Percentiles rank a stretch among this genome's conserved stretches.
Conservation (phyloP, 2,888 invertebrate genomes). For the Oscheius sp. region DNA sequence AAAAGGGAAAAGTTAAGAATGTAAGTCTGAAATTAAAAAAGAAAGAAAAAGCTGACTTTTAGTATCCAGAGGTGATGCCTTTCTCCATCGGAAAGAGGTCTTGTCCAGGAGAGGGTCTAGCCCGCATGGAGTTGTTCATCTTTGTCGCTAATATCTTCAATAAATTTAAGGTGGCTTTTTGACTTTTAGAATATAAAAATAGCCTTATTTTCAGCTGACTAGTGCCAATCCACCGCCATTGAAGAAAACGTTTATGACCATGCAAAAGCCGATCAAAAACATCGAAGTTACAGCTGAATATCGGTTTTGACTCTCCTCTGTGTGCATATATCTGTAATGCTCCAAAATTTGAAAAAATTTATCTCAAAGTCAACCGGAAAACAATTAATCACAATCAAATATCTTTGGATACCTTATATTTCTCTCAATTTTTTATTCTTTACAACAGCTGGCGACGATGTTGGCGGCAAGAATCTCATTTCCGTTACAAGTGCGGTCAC, state of each 20-base stretch:
- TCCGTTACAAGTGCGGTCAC: constrained; percentile 94
- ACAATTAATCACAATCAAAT: too few species aligned
- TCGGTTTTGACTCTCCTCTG: too few species aligned
- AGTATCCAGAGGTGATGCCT: constrained; percentile 23
- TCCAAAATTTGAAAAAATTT: too few species aligned
- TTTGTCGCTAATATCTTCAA: constrained; percentile 38
- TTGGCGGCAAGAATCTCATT: constrained; percentile 89
- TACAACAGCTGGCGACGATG: constrained; percentile 94
- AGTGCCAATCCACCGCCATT: constrained; percentile 14
- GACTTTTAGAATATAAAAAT: background rate
- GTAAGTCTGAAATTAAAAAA: background rate
- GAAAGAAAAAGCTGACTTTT: background rate
- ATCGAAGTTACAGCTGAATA: background rate
- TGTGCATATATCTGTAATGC: too few species aligned
- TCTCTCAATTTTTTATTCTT: constrained; percentile 85
- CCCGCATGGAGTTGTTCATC: constrained; percentile 36
- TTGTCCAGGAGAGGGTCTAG: constrained; percentile 40
- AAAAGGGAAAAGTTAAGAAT: constrained; percentile 19
- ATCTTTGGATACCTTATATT: too few species aligned
- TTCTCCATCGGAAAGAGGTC: constrained; percentile 39
- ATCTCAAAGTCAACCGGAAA: too few species aligned
- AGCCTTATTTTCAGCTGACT: background rate
- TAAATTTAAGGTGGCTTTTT: constrained; percentile 28
- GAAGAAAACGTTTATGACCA: constrained; percentile 13
- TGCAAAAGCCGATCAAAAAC: background rate